A percentile compares a stretch with the other conserved stretches of the same genome.
These are phyloP conservation scores for Cenopis cana DNA, from an alignment of 2,888 invertebrate species.

Conservation along the genomic window DNA sequence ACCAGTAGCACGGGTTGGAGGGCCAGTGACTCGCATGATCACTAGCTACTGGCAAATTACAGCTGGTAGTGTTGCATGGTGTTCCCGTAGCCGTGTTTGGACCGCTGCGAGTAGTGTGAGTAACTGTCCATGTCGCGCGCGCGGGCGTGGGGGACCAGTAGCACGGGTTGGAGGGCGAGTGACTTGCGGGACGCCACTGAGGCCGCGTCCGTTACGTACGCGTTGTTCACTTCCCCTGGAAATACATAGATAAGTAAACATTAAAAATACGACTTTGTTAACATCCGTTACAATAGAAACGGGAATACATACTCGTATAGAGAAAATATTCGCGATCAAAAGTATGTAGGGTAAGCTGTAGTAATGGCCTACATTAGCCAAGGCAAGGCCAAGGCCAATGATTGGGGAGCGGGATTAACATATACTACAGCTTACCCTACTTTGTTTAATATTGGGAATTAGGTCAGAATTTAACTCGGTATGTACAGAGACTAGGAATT, in stretches of 20 bases:
- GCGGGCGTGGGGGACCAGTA: constrained; percentile 91
- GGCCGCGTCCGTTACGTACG: constrained; percentile 93
- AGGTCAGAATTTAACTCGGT: too few relatives aligned
- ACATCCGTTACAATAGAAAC: too few relatives aligned
- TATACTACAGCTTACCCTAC: too few relatives aligned
- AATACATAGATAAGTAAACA: constrained; percentile 34
- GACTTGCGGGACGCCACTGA: constrained; percentile 95
- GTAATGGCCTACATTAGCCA: too few relatives aligned
- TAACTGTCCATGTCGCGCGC: constrained; percentile 89
- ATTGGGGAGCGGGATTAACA: too few relatives aligned
- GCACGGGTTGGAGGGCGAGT: constrained; percentile 93
- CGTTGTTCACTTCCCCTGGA: constrained; percentile 95
- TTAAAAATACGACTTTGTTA: too few relatives aligned
- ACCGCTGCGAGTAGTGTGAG: constrained; percentile 90
- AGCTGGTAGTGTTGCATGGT: constrained; percentile 90
- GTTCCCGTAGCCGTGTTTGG: constrained; percentile 87
- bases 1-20: constrained; percentile 94
- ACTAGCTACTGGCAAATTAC: constrained; percentile 55
- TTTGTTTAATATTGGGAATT: too few relatives aligned
- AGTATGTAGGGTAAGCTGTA: too few relatives aligned
- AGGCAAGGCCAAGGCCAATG: too few relatives aligned
- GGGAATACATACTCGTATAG: too few relatives aligned
- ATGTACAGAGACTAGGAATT: too few relatives aligned
- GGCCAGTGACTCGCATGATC: not conserved
- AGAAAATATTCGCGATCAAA: too few relatives aligned